phyloP scores from a whole-genome alignment of 2,113 vertebrate genomes.

The Esox niger region DNA sequence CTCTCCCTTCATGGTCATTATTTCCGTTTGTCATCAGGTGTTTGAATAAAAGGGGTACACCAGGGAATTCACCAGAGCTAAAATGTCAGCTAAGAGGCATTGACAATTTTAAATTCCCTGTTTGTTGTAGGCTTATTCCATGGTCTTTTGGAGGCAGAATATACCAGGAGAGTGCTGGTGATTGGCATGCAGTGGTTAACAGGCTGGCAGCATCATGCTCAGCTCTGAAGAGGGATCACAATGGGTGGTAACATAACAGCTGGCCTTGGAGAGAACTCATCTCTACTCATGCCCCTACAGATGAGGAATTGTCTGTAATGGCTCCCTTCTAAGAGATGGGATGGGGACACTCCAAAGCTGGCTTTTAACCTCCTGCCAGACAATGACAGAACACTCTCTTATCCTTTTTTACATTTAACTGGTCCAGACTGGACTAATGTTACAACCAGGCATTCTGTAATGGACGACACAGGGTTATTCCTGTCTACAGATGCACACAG shows the following conservation, averaged over 20 bases:
- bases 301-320: not conserved
- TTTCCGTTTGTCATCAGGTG: too few species aligned
- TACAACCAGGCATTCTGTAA: too few species aligned
- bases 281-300: slow-evolving; percentile 15
- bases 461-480: too few species aligned
- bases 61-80: too few species aligned
- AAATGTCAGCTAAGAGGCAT: too few species aligned
- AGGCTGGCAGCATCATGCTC: slow-evolving; percentile 22
- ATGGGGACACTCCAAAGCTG: not conserved
- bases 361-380: not conserved
- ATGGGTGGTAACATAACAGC: slow-evolving; percentile 40
- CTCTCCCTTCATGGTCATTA: slow-evolving; percentile 8
- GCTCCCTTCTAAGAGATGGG: not conserved
- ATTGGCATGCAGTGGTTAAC: slow-evolving; percentile 40
- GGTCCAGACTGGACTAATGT: too few species aligned
- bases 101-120: too few species aligned
- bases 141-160: not conserved
- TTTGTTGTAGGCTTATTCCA: not conserved
- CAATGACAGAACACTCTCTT: not conserved
- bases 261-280: slow-evolving; percentile 29
- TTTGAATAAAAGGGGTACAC: too few species aligned
- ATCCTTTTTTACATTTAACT: too few species aligned
- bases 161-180: slow-evolving; percentile 35
- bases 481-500: not conserved
- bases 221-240: slow-evolving; percentile 13